Percentiles rank a stretch among this genome's conserved stretches.
Conservation (phyloP, 2,888 invertebrate genomes). For the Ophraella communa region DNA sequence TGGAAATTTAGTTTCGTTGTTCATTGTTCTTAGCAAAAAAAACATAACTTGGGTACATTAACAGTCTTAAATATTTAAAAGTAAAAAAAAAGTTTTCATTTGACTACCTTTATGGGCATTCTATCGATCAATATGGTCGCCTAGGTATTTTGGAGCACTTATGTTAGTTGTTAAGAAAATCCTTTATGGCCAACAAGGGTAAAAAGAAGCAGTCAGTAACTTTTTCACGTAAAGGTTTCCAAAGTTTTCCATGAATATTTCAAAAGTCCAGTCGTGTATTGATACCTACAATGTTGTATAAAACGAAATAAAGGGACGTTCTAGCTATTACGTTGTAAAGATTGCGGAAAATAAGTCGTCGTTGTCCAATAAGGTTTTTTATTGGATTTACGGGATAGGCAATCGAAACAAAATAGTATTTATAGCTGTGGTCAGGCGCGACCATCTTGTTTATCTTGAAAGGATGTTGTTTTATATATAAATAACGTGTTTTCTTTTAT, state of each 20-base stretch:
- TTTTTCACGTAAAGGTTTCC: neutral
- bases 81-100: too few relatives aligned
- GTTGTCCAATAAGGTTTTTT: constrained; percentile 3
- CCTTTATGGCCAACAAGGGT: neutral
- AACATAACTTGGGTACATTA: too few relatives aligned
- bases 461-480: neutral
- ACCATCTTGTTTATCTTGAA: constrained; percentile 5
- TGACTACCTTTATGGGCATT: too few relatives aligned
- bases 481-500: constrained; percentile 8
- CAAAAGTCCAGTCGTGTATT: neutral
- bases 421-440: neutral
- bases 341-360: constrained; percentile 1
- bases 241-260: neutral
- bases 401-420: constrained; percentile 5
- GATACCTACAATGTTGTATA: neutral
- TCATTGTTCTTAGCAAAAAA: too few relatives aligned
- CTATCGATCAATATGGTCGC: neutral
- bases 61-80: too few relatives aligned
- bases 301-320: neutral
- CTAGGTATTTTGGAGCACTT: neutral
- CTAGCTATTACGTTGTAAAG: neutral
- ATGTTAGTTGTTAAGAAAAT: neutral
- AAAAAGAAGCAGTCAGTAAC: neutral
- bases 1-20: too few relatives aligned
- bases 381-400: neutral